Base-by-base conservation (phyloP, 1,140 invertebrate genomes). In the Hirudo medicinalis region DNA sequence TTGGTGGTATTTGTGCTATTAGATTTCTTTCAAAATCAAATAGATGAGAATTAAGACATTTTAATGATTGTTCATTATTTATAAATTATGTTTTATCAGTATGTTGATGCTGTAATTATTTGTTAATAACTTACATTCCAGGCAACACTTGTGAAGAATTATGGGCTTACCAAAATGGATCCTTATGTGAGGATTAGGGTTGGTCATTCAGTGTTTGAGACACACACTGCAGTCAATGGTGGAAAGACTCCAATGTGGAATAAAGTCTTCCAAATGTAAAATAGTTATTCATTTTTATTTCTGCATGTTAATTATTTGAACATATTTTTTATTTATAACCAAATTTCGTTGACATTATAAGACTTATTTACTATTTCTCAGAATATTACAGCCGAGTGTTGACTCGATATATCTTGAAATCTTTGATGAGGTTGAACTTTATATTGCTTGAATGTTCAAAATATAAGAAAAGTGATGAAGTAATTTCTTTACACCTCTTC, bases 181-280 rank as follows among this genome's bases (percentile, higher is more conserved):
- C 93, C 93, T 0, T 97, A 97, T 81, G 91, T 91, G n/a, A 85
- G 93, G 76, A 79, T 97, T 66, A 85, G 92, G 76, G 87, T 97
- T 54, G 94, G 93, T 2, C 92, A 96, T 80, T 88, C 88, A 74
- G 88, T 95, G 54, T 95, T 94, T 83, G 94, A 97, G 84, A 97
- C 94, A 0, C 91, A 92, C 72, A 96, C 93, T 5, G 89, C 91
- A 78, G 86, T 89, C 63, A 96, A 91, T 84, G 94, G 93, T 69
- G 92, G 92, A n/a, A 95, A 94, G 82, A 93, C 89, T 81, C 94
- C 94, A 22, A 85, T 88, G 75, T 97, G 94, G 94, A 93, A 94
- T 80, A 94, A 94, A 86, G 88, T 89, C 71, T 88, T 96, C 76
- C 89, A 92, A 78, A 91, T 90, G 90, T 93, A 85, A 82, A 78